These are phyloP conservation scores for Euschistus heros DNA, from an alignment of 1,140 invertebrate species.

Conservation along the genomic window DNA sequence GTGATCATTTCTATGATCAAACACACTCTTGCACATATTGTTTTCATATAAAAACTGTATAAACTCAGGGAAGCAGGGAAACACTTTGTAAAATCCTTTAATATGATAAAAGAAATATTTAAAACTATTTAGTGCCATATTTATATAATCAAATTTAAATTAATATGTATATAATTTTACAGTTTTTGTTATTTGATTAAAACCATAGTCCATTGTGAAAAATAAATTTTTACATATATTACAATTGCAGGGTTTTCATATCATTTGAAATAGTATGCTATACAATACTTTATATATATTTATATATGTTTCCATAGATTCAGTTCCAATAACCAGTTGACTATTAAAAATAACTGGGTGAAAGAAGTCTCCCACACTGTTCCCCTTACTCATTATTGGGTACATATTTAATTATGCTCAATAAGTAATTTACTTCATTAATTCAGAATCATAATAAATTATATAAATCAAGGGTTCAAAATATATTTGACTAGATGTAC, in stretches of 20 bases:
- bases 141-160: conserved; percentile 6
- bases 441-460: too few species aligned
- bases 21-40: not conserved
- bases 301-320: too few species aligned
- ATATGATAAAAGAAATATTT: conserved; percentile 10
- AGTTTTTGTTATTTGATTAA: not conserved
- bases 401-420: too few species aligned
- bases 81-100: conserved; percentile 7
- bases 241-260: not conserved
- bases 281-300: conserved; percentile 1
- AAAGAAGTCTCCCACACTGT: too few species aligned
- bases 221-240: conserved; percentile 15
- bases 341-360: too few species aligned
- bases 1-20: not conserved
- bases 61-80: not conserved
- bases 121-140: conserved; percentile 17
- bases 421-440: too few species aligned
- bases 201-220: not conserved
- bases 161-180: conserved; percentile 1
- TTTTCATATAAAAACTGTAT: not conserved
- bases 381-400: too few species aligned
- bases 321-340: too few species aligned
- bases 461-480: too few species aligned
- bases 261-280: not conserved
- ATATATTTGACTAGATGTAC: too few species aligned